Percentiles rank a stretch among this genome's conserved stretches.
Evolutionary conservation across 2,113 vertebrate genomes (phyloP).

Genomic region (Coryphaenoides rupestris): DNA sequence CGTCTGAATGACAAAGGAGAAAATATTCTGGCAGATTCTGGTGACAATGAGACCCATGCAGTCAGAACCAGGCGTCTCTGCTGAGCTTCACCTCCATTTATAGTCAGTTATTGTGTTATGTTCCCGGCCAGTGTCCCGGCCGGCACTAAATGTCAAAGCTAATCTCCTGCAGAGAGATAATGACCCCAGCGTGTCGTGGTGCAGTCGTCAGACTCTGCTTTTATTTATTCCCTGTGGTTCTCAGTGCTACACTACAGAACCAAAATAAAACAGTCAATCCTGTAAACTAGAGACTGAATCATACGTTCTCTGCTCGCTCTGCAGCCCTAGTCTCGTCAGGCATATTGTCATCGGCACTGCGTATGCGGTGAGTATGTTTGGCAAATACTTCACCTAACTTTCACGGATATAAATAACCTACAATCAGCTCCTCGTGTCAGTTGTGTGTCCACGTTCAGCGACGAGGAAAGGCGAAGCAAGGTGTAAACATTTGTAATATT

Average conservation of each 20-base stretch:
- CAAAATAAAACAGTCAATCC: constrained; percentile 7
- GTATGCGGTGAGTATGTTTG: too few relatives aligned
- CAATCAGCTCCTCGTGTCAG: too few relatives aligned
- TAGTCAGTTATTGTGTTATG: constrained; percentile 11
- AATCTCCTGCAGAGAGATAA: constrained; percentile 18
- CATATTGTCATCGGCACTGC: not conserved
- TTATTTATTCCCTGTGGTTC: not conserved
- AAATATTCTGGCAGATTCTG: constrained; percentile 33
- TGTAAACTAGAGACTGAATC: not conserved
- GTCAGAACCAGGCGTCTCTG: constrained; percentile 19
- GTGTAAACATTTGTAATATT: too few relatives aligned
- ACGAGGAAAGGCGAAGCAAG: too few relatives aligned
- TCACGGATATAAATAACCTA: too few relatives aligned
- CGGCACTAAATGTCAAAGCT: constrained; percentile 16
- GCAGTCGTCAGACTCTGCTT: constrained; percentile 14
- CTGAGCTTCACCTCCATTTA: constrained; percentile 24
- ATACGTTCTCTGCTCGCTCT: constrained; percentile 19
- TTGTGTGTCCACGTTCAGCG: too few relatives aligned
- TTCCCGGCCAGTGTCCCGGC: constrained; percentile 24
- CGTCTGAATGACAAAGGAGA: constrained; percentile 11
- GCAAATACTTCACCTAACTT: too few relatives aligned
- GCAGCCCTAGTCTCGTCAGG: constrained; percentile 4
- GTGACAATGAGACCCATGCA: constrained; percentile 28
- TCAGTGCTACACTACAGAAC: not conserved
- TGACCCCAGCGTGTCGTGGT: constrained; percentile 10